Conservation (phyloP, 2,888 invertebrate genomes). For the Melanostoma scalare region DNA sequence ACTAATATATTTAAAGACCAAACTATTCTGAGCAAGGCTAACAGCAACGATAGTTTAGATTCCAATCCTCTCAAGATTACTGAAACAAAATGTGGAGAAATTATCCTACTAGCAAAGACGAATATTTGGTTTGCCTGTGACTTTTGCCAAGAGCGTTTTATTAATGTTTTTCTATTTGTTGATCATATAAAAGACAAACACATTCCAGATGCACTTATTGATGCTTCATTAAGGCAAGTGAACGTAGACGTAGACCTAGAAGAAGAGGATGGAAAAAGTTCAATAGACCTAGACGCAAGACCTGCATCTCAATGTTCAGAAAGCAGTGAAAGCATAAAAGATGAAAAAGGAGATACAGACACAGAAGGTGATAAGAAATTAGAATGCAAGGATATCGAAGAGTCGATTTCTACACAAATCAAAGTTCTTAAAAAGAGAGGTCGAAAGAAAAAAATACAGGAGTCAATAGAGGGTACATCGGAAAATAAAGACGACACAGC, state of each 20-base stretch:
- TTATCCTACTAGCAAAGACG: slow-evolving; percentile 45
- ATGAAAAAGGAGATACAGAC: background rate
- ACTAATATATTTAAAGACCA: slow-evolving; percentile 7
- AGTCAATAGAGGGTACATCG: slow-evolving; percentile 20
- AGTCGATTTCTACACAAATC: slow-evolving; percentile 7
- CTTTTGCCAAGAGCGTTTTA: slow-evolving; percentile 60
- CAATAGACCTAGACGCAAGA: slow-evolving; percentile 16
- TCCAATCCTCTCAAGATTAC: background rate
- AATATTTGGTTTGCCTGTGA: slow-evolving; percentile 63
- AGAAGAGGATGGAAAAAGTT: slow-evolving; percentile 4
- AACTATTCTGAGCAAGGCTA: background rate
- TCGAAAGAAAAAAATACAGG: slow-evolving; percentile 19
- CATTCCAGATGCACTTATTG: slow-evolving; percentile 22
- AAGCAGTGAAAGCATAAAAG: background rate
- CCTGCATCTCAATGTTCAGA: background rate
- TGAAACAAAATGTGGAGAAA: slow-evolving; percentile 59
- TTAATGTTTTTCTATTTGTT: slow-evolving; percentile 51
- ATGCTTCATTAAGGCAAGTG: background rate
- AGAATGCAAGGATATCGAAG: slow-evolving; percentile 12
- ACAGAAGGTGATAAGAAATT: background rate
- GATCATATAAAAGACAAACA: slow-evolving; percentile 57
- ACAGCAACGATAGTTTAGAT: background rate
- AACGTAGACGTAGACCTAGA: background rate
- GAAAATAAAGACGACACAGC: background rate
- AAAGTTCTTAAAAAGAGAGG: slow-evolving; percentile 16